A percentile compares a stretch with the other conserved stretches of the same genome.
Evolutionary conservation across 2,113 vertebrate species (phyloP).

Genomic region (Campylorhamphus procurvoides): DNA sequence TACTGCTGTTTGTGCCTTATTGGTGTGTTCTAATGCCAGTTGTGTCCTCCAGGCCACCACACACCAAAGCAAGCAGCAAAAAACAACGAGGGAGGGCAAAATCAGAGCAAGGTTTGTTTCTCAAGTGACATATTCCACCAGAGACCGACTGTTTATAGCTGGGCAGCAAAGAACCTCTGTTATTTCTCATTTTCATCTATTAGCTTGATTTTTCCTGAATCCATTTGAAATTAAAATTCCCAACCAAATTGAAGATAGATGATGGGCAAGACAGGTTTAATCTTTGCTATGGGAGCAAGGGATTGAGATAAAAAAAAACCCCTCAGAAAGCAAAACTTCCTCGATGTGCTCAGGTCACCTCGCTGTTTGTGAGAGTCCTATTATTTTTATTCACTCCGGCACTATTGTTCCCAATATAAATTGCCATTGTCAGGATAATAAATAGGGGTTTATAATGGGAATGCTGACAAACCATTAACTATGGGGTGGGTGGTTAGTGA

Average conservation of each 20-base stretch:
- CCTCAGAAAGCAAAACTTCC: constrained; percentile 3
- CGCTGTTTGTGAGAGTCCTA: not conserved
- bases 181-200: constrained; percentile 24
- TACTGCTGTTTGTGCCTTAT: not conserved
- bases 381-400: constrained; percentile 60
- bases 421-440: constrained; percentile 64
- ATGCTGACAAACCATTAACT: constrained; percentile 60
- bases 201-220: constrained; percentile 29
- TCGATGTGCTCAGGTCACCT: constrained; percentile 44
- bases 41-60: not conserved
- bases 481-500: not conserved
- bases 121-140: not conserved
- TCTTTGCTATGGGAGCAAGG: constrained; percentile 23
- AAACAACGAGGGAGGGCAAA: not conserved
- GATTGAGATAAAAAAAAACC: not conserved
- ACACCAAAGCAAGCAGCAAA: not conserved
- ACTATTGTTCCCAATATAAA: constrained; percentile 72
- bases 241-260: constrained; percentile 33
- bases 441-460: constrained; percentile 61
- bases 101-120: not conserved
- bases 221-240: constrained; percentile 39
- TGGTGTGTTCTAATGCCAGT: not conserved
- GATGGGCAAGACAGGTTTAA: constrained; percentile 6
- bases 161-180: not conserved
- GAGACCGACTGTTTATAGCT: not conserved